A percentile compares a stretch with the other conserved stretches of the same genome.
Conservation (phyloP, 2,797 vertebrate genomes). For the Siniperca scherzeri region DNA sequence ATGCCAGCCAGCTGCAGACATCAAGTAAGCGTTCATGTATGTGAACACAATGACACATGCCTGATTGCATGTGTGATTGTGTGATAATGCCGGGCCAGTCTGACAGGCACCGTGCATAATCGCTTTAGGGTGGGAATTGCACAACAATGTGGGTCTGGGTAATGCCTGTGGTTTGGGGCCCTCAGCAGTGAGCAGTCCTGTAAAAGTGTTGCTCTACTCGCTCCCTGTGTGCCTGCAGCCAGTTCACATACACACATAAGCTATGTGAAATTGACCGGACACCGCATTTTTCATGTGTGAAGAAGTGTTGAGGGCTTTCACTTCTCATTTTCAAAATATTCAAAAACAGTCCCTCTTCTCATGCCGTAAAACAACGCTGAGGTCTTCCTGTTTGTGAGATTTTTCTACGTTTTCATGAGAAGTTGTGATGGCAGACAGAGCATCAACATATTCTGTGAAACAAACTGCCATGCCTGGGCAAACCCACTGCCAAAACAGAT, state of each 20-base stretch:
- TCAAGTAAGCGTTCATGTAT: constrained; percentile 55
- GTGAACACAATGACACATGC: constrained; percentile 45
- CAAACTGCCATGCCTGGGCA: constrained; percentile 51
- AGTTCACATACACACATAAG: constrained; percentile 15
- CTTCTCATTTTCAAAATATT: constrained; percentile 65
- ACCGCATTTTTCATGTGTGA: constrained; percentile 23
- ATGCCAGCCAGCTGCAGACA: constrained; percentile 35
- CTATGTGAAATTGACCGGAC: constrained; percentile 24
- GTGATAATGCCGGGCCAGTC: constrained; percentile 87
- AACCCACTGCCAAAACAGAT: constrained; percentile 65
- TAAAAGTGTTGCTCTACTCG: constrained; percentile 79
- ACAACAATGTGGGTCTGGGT: constrained; percentile 90
- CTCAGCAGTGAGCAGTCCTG: constrained; percentile 82
- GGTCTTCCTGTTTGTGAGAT: constrained; percentile 41
- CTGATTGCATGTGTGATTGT: constrained; percentile 75
- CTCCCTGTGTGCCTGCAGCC: constrained; percentile 46
- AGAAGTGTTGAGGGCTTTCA: constrained; percentile 50
- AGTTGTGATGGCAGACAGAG: constrained; percentile 43
- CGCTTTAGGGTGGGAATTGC: constrained; percentile 88
- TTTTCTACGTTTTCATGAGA: constrained; percentile 46
- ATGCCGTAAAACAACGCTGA: constrained; percentile 37
- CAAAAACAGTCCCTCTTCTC: constrained; percentile 61
- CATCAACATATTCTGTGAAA: constrained; percentile 39
- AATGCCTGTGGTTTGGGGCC: constrained; percentile 90
- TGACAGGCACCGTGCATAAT: constrained; percentile 90